A percentile compares a stretch with the other conserved stretches of the same genome.
Evolutionary conservation across 2,113 vertebrate genomes (phyloP).

Genomic region (Rhodinocichla rosea): DNA sequence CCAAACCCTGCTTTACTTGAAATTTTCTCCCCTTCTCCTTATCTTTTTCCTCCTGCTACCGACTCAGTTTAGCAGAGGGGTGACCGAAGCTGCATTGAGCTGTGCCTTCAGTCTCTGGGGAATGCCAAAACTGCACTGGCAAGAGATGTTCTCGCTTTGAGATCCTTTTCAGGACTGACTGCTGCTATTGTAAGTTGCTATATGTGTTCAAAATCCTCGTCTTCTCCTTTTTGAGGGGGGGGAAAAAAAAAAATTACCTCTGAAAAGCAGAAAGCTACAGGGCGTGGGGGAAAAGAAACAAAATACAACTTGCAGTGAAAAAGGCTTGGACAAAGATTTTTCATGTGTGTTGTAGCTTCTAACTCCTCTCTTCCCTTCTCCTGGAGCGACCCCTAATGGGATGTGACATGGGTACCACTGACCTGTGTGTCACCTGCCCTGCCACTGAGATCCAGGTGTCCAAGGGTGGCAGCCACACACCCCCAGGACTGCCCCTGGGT

Average conservation of each 20-base stretch:
- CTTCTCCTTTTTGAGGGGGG: background rate
- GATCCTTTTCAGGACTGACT: background rate
- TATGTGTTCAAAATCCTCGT: background rate
- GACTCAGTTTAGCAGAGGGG: background rate
- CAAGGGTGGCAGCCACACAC: background rate
- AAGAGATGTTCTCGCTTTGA: background rate
- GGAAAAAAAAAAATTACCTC: background rate
- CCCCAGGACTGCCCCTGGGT: background rate
- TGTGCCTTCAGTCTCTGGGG: background rate
- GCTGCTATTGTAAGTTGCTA: background rate
- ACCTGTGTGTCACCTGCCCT: background rate
- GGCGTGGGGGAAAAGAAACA: background rate
- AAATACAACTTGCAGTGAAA: background rate
- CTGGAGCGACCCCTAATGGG: background rate
- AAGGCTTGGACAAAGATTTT: background rate
- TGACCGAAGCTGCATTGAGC: background rate
- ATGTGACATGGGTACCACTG: background rate
- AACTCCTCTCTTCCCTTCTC: background rate
- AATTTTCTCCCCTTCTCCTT: background rate
- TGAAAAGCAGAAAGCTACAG: background rate
- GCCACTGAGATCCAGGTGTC: rapidly evolving
- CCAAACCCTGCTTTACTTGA: background rate
- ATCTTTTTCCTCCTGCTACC: background rate
- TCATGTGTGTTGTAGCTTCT: background rate
- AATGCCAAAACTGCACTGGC: background rate